These are phyloP conservation scores for Saimiri boliviensis DNA, from an alignment of 2,113 vertebrate species.

Conservation along the genomic window DNA sequence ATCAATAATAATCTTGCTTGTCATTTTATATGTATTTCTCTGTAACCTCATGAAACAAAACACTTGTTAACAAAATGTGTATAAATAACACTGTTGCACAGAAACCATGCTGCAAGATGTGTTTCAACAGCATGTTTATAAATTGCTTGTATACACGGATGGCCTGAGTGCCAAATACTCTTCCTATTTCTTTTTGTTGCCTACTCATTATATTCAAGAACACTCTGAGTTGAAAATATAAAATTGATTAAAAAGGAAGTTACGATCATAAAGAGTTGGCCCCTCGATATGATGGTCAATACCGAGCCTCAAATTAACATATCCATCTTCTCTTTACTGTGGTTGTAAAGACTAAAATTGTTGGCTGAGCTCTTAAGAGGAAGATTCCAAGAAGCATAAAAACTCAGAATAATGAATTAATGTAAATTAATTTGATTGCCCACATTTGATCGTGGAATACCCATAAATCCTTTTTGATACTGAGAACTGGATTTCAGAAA, in stretches of 20 bases:
- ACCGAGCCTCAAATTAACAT: background rate
- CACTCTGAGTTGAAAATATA: background rate
- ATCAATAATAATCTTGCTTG: background rate
- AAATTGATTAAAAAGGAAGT: background rate
- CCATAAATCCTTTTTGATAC: slow-evolving; percentile 38
- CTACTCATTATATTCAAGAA: background rate
- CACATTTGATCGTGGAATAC: slow-evolving; percentile 64
- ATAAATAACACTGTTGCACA: background rate
- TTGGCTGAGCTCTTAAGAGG: background rate
- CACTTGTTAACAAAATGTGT: background rate
- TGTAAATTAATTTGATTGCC: slow-evolving; percentile 60
- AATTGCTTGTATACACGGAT: background rate
- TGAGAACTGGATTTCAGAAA: slow-evolving; percentile 38
- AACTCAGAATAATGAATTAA: slow-evolving; percentile 55
- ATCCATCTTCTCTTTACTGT: background rate
- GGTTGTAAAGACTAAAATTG: background rate
- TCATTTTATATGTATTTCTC: background rate
- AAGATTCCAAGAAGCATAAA: background rate
- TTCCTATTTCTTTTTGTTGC: background rate
- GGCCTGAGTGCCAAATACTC: background rate
- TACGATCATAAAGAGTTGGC: background rate
- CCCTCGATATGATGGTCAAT: background rate
- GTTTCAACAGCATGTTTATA: background rate
- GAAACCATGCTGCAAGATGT: background rate
- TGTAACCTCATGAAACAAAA: background rate